Conservation (phyloP, 2,113 vertebrate species). For the Salvator merianae region DNA sequence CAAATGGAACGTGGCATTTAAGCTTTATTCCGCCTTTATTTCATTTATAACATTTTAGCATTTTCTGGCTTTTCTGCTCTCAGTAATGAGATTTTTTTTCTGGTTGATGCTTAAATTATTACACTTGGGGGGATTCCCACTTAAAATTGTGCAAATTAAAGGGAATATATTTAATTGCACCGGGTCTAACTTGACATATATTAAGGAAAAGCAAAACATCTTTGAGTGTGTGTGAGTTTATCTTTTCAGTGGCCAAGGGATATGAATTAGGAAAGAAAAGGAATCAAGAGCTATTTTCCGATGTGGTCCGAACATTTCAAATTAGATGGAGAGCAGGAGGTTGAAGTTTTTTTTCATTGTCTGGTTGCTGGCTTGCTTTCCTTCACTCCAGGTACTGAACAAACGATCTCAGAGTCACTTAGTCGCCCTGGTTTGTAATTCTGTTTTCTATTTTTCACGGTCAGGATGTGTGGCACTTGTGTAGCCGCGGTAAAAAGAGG, state of each 20-base stretch:
- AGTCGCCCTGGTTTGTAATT: not conserved
- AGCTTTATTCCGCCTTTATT: constrained; percentile 30
- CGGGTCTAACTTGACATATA: too few relatives aligned
- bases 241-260: too few relatives aligned
- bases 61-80: constrained; percentile 35
- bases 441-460: not conserved
- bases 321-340: too few relatives aligned
- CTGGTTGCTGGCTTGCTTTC: not conserved
- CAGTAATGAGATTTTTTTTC: not conserved
- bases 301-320: too few relatives aligned
- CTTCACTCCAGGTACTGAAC: not conserved
- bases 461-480: not conserved
- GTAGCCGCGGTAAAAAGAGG: not conserved
- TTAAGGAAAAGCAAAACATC: too few relatives aligned
- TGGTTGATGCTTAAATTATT: not conserved
- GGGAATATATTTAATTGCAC: too few relatives aligned
- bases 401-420: not conserved
- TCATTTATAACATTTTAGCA: constrained; percentile 19
- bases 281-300: too few relatives aligned
- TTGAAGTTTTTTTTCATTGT: not conserved
- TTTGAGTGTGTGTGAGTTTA: too few relatives aligned
- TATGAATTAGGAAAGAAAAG: too few relatives aligned
- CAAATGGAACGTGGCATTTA: too few relatives aligned
- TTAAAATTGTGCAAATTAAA: too few relatives aligned
- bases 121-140: too few relatives aligned